These are phyloP conservation scores for Chelon auratus DNA, from an alignment of 2,797 vertebrate genomes.

Conservation along the genomic window DNA sequence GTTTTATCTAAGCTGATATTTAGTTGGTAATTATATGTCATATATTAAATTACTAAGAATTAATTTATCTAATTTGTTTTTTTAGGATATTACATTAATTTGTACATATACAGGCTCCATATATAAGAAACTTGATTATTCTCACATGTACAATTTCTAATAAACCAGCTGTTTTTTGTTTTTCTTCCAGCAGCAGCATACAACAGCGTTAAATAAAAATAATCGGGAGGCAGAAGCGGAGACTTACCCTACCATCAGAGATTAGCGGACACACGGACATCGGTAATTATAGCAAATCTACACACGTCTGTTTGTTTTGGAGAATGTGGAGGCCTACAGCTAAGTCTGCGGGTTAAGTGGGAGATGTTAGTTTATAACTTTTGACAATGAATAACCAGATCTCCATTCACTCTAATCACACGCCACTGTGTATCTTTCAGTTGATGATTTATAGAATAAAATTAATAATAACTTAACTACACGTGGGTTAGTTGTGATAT, in stretches of 20 bases:
- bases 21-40: not conserved
- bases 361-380: constrained; percentile 90
- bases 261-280: constrained; percentile 59
- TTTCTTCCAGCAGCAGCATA: not conserved
- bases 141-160: not conserved
- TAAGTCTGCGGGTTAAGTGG: constrained; percentile 80
- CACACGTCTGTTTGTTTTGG: constrained; percentile 82
- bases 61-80: not conserved
- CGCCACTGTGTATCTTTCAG: constrained; percentile 96
- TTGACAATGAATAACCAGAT: constrained; percentile 96
- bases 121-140: too few species aligned
- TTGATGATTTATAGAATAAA: constrained; percentile 99
- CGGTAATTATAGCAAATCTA: constrained; percentile 76
- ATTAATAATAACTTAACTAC: constrained; percentile 94
- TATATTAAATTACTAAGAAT: too few species aligned
- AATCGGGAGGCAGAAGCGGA: constrained; percentile 16
- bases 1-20: not conserved
- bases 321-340: constrained; percentile 78
- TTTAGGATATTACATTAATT: too few species aligned
- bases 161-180: not conserved
- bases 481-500: constrained; percentile 90
- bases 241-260: constrained; percentile 47
- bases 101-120: too few species aligned
- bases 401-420: constrained; percentile 92
- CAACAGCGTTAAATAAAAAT: not conserved